Conservation (phyloP, 2,113 vertebrate species). For the Trichomycterus rosablanca region DNA sequence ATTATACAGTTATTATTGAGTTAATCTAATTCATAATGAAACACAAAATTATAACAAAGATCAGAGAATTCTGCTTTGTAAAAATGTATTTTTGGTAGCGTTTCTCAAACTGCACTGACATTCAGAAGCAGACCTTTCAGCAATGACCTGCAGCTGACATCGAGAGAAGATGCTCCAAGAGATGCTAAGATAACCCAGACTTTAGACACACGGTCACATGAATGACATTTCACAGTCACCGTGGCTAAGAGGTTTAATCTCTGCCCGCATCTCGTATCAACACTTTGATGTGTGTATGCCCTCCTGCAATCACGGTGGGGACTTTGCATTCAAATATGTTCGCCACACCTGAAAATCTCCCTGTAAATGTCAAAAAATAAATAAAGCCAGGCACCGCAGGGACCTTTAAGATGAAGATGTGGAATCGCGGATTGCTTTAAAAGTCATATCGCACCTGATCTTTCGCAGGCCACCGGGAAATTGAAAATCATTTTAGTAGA, state of each 20-base stretch:
- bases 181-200: constrained; percentile 16
- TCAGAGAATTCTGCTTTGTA: not conserved
- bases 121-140: constrained; percentile 30
- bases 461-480: constrained; percentile 35
- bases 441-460: constrained; percentile 37
- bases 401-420: constrained; percentile 42
- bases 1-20: too few relatives aligned
- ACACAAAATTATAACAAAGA: constrained; percentile 18
- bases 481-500: constrained; percentile 9
- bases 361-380: constrained; percentile 52
- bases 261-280: constrained; percentile 11
- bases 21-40: too few relatives aligned
- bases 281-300: constrained; percentile 38
- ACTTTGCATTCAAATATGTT: constrained; percentile 47
- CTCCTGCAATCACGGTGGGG: constrained; percentile 27
- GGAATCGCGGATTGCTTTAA: constrained; percentile 36
- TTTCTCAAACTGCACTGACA: constrained; percentile 37
- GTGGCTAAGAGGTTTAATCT: constrained; percentile 39
- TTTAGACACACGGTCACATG: constrained; percentile 30
- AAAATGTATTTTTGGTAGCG: constrained; percentile 8
- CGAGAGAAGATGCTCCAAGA: constrained; percentile 23
- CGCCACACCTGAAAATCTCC: constrained; percentile 39
- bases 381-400: constrained; percentile 36
- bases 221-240: constrained; percentile 43
- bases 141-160: constrained; percentile 14